Percentiles rank a stretch among this genome's conserved stretches.
These are phyloP conservation scores for Carassius gibelio DNA, from an alignment of 2,113 vertebrate genomes.

Conservation along the genomic window DNA sequence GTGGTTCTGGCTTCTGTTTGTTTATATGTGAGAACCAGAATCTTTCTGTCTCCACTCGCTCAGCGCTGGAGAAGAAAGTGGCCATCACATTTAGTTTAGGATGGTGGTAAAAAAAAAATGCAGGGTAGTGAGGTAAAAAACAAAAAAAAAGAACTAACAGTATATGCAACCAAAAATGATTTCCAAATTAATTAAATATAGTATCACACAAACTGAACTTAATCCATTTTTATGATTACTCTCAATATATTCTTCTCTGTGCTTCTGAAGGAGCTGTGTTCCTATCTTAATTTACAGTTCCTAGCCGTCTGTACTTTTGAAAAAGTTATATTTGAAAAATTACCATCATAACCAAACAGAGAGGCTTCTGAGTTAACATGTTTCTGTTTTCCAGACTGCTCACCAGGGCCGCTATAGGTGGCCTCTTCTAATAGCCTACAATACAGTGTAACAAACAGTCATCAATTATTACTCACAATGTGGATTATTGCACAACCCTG, in stretches of 20 bases:
- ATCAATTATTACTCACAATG: background rate
- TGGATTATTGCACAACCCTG: background rate
- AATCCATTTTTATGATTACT: background rate
- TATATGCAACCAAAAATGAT: background rate
- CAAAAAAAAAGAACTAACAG: too few relatives aligned
- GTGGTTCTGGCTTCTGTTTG: slow-evolving; percentile 63
- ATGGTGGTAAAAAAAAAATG: background rate
- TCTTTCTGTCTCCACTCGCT: slow-evolving; percentile 54
- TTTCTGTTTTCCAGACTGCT: background rate
- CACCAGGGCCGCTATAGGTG: too few relatives aligned
- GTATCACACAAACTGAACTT: background rate
- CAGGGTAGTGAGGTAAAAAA: background rate
- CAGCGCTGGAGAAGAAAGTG: slow-evolving; percentile 12
- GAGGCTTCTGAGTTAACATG: background rate
- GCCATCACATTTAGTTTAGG: background rate
- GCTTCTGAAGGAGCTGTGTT: background rate
- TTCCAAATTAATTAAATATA: background rate
- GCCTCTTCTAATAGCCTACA: background rate
- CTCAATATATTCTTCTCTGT: background rate
- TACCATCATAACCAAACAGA: background rate
- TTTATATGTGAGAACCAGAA: slow-evolving; percentile 58
- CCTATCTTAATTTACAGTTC: background rate
- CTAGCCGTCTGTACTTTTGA: background rate
- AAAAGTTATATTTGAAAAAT: background rate
- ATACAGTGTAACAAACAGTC: background rate